A percentile compares a stretch with the other conserved stretches of the same genome.
phyloP scores from a whole-genome alignment of 2,113 vertebrate genomes.

The Stigmatopora argus region DNA sequence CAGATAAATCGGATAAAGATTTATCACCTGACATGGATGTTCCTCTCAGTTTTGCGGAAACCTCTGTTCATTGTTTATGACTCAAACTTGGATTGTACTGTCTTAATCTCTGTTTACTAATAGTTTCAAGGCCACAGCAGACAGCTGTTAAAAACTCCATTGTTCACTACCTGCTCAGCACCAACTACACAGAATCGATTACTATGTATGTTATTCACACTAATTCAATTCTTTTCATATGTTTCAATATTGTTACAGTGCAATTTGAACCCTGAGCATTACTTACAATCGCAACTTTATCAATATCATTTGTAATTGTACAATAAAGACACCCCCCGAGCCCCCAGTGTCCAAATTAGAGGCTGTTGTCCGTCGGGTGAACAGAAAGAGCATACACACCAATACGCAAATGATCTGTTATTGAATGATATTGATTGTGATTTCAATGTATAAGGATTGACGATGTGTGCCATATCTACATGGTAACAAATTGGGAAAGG shows the following conservation, averaged over 20 bases:
- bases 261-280: not conserved
- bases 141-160: not conserved
- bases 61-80: not conserved
- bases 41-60: conserved; percentile 4
- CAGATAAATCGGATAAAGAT: not conserved
- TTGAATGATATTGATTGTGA: conserved; percentile 44
- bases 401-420: conserved; percentile 43
- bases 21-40: not conserved
- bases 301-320: not conserved
- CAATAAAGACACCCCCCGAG: no score
- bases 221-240: no score
- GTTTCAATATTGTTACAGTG: not conserved
- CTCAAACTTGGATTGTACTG: not conserved
- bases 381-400: conserved; percentile 41
- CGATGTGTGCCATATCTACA: conserved; percentile 50
- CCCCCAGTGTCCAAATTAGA: no score
- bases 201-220: no score
- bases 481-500: conserved; percentile 45
- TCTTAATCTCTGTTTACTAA: not conserved
- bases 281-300: not conserved
- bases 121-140: not conserved
- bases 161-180: not conserved
- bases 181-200: not conserved
- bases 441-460: conserved; percentile 45
- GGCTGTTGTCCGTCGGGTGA: conserved; percentile 30